These are phyloP conservation scores for Lycocorax pyrrhopterus DNA, from an alignment of 2,113 vertebrate species.

Conservation along the genomic window DNA sequence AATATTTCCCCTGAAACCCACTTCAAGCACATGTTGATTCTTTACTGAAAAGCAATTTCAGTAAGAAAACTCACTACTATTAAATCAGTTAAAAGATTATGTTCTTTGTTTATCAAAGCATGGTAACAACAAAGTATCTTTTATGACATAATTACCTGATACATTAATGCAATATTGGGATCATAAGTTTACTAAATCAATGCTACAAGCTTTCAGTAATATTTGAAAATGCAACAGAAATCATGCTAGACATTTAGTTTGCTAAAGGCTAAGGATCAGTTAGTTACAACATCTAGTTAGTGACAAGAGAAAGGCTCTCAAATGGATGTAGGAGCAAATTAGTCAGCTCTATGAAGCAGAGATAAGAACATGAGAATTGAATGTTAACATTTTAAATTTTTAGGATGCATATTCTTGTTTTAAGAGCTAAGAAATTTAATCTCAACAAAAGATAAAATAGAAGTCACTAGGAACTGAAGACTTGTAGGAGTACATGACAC, in stretches of 20 bases:
- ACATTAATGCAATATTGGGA: not conserved
- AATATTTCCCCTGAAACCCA: rapidly evolving
- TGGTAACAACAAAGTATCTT: not conserved
- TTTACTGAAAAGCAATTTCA: not conserved
- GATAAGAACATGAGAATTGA: not conserved
- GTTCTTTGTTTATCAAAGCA: not conserved
- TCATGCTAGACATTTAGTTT: not conserved
- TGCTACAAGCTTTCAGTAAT: not conserved
- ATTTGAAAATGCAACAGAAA: not conserved
- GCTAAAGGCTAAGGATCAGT: not conserved
- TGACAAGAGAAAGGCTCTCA: not conserved
- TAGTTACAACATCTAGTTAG: not conserved
- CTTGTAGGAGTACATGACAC: not conserved
- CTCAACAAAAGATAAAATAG: not conserved
- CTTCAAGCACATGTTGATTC: not conserved
- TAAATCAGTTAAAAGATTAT: not conserved
- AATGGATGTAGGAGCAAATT: not conserved
- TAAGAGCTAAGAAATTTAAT: not conserved
- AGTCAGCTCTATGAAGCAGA: not conserved
- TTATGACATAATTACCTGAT: not conserved
- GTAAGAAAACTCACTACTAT: not conserved
- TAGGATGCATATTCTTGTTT: not conserved
- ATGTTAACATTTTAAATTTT: not conserved
- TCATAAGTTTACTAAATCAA: not conserved
- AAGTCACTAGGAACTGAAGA: not conserved